Base-by-base conservation (phyloP, 2,113 vertebrate genomes). In the Corythornis cristatus region DNA sequence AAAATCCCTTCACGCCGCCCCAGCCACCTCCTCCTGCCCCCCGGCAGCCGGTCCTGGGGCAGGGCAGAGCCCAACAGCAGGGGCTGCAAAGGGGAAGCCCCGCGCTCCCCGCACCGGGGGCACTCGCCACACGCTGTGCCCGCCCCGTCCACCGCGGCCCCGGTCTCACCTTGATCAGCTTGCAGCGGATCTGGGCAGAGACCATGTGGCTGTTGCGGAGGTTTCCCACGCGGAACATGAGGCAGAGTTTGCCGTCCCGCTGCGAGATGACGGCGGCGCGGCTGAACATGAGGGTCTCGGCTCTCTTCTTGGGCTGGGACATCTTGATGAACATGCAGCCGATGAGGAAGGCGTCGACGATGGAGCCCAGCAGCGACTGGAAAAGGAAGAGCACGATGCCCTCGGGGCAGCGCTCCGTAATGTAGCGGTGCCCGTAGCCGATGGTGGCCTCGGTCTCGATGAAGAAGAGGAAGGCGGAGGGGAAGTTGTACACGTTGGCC, bases 251-350 rank as follows among this genome's bases (percentile, higher is more conserved):
- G 23, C 98, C 98, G 93, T 99, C 98, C 89, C 98, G 98, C 95
- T 98, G 98, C 4, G 98, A 99, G 78, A 99, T 97, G 12, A 99
- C 98, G 0, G 98, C 98, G 11, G 98, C 98, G 43, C 96, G 98
- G 97, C 98, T 99, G 90, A 99, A 99, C 98, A 99, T 98, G 42
- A 99, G 98, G 43, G 98, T 99, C 98, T 99, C 98, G 0, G 98
- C 98, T 86, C 98, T 98, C 95, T 99, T 99, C 97, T 99, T 99
- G 29, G 98, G 98, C 96, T 99, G 98, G 71, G 98, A 99, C 98
- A 99, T 99, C 97, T 99, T 99, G 92, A 99, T 99, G 95, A 99
- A 99, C 98, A 99, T 99, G 96, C 98, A 99, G 56, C 98, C 98
- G 67, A 99, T 98, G 61, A 99, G 98, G 81, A 99, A 99, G 5